These are phyloP conservation scores for Amiota communis DNA, from an alignment of 2,888 invertebrate species.

Conservation along the genomic window DNA sequence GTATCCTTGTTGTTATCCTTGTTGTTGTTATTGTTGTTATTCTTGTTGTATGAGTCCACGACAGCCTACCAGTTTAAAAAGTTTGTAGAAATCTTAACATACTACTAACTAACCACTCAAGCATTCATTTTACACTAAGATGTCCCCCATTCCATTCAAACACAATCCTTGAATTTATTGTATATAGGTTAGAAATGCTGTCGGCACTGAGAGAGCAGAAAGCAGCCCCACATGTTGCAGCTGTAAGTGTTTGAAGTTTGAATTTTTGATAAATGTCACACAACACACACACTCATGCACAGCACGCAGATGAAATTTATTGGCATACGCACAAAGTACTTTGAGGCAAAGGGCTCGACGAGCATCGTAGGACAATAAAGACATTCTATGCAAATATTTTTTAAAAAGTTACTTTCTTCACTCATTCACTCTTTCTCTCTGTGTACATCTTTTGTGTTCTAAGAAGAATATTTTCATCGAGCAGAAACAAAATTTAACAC, in stretches of 20 bases:
- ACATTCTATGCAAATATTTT: constrained; percentile 44
- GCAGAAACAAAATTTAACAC: constrained; percentile 45
- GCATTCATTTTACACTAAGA: not conserved
- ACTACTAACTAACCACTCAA: constrained; percentile 1
- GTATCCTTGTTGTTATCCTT: constrained; percentile 3
- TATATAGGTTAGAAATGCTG: too few relatives aligned
- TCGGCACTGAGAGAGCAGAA: constrained; percentile 48
- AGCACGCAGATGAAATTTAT: constrained; percentile 55
- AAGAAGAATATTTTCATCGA: constrained; percentile 17
- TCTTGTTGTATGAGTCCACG: constrained; percentile 1
- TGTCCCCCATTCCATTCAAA: too few relatives aligned
- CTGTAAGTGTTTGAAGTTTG: constrained; percentile 16
- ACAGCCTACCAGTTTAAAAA: constrained; percentile 20
- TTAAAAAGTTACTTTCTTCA: not conserved
- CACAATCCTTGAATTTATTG: too few relatives aligned
- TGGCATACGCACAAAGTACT: constrained; percentile 28
- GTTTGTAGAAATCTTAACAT: constrained; percentile 1
- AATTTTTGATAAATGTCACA: constrained; percentile 52
- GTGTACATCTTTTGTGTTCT: constrained; percentile 23
- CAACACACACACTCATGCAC: not conserved
- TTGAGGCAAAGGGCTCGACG: constrained; percentile 26
- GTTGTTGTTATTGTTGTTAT: too few relatives aligned
- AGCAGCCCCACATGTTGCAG: constrained; percentile 43
- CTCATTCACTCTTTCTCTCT: not conserved
- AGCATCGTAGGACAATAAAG: not conserved